Conservation (phyloP, 2,113 vertebrate genomes). For the Genyomyrus donnyi region DNA sequence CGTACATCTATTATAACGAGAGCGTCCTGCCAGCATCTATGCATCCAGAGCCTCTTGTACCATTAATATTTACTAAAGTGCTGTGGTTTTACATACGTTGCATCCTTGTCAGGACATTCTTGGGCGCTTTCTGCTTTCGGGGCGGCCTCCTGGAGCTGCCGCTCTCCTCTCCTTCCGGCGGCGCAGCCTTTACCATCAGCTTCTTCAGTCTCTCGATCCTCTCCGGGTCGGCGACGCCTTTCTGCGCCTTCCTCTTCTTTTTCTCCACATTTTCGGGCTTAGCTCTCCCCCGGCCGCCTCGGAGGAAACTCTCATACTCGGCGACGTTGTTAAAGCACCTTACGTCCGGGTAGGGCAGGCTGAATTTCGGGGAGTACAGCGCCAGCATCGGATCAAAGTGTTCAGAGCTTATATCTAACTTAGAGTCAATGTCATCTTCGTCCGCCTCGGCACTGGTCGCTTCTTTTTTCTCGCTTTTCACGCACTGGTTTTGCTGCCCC, state of each 20-base stretch:
- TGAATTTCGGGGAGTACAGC: conserved; percentile 67
- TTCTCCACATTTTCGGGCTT: conserved; percentile 68
- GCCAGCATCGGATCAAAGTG: conserved; percentile 78
- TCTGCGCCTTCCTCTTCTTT: conserved; percentile 46
- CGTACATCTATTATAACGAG: neutral
- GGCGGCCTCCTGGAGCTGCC: conserved; percentile 21
- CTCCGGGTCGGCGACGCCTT: conserved; percentile 61
- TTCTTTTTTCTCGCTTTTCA: conserved; percentile 24
- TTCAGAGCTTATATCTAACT: conserved; percentile 72
- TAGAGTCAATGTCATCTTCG: neutral
- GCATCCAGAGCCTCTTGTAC: neutral
- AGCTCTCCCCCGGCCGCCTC: conserved; percentile 62
- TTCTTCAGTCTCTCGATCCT: conserved; percentile 73
- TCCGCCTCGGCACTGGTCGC: neutral
- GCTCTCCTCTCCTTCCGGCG: conserved; percentile 48
- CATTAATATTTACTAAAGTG: neutral
- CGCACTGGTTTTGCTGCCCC: neutral
- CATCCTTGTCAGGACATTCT: conserved; percentile 90
- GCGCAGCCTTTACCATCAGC: conserved; percentile 66
- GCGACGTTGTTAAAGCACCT: conserved; percentile 86
- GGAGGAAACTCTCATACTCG: conserved; percentile 78
- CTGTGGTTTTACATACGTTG: conserved; percentile 59
- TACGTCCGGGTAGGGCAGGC: conserved; percentile 71
- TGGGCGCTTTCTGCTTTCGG: conserved; percentile 55
- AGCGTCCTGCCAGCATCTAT: neutral